Conservation (phyloP, 2,888 invertebrate species). For the Molorchus minor region DNA sequence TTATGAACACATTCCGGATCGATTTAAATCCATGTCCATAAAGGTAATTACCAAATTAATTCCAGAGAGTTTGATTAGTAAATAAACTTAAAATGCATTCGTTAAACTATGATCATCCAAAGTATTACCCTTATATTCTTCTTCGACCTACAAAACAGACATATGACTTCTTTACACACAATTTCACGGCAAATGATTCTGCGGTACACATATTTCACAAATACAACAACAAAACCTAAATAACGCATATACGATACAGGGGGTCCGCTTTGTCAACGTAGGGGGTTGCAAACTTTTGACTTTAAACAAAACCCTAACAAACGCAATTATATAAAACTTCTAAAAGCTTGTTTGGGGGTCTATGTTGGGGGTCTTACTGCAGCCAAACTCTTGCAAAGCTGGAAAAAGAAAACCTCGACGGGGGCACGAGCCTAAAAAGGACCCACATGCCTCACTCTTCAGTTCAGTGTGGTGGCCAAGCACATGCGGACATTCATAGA, state of each 20-base stretch:
- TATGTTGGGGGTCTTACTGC: slow-evolving; percentile 45
- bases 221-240: slow-evolving; percentile 33
- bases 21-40: no score
- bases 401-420: slow-evolving; percentile 11
- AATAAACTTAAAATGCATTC: no score
- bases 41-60: no score
- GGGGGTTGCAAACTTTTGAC: slow-evolving; percentile 48
- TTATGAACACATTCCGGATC: no score
- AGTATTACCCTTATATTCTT: slow-evolving; percentile 41
- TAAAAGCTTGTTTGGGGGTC: slow-evolving; percentile 51
- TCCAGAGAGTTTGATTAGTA: no score
- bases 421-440: slow-evolving; percentile 23
- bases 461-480: slow-evolving; percentile 42
- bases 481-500: slow-evolving; percentile 44
- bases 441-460: slow-evolving; percentile 50
- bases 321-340: slow-evolving; percentile 46
- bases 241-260: slow-evolving; percentile 41
- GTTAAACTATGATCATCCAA: no score
- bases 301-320: slow-evolving; percentile 51
- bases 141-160: slow-evolving; percentile 36
- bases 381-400: slow-evolving; percentile 14
- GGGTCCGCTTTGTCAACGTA: slow-evolving; percentile 51
- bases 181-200: slow-evolving; percentile 54
- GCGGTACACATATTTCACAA: slow-evolving; percentile 49
- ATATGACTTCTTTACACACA: slow-evolving; percentile 41